Base-by-base conservation (phyloP, 2,113 vertebrate genomes). In the Spea multiplicata region DNA sequence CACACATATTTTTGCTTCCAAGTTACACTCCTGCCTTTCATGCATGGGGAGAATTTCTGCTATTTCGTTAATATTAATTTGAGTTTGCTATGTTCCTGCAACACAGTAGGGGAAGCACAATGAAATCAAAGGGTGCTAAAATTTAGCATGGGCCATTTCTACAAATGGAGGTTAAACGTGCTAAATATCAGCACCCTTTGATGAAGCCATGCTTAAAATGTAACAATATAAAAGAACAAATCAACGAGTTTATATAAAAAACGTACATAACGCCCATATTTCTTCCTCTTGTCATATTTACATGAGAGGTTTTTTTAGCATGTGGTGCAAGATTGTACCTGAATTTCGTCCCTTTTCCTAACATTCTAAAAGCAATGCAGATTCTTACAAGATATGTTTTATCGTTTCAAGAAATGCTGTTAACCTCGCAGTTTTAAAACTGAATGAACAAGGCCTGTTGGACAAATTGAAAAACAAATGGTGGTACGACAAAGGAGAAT, bases 401-500 rank as follows among this genome's bases (percentile, higher is more conserved):
- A 95, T 97, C 91, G 95, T 95, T 93, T 95, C 94, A 99, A 99
- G 97, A 99, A 99, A 98, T 91, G 96, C 97, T 92, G 97, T 99
- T 96, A 99, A 99, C 97, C 97, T 99, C 86, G 97, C 97, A 95
- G 97, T 99, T 82, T 94, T 99, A 96, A 99, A 99, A 96, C 97
- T 99, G 96, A 99, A 99, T 97, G 97, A 99, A 88, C 97, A 99
- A 96, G 97, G 97, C 94, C 97, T 99, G 89, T 99, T 99, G 97
- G 97, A 99, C 97, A 99, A 99, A 99, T 99, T 99, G 97, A 99
- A 99, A 99, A 99, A 99, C 96, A 99, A 99, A 97, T 99, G 97
- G 97, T 99, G 97, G 97, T 99, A 99, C 97, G 97, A 99, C 97
- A 99, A 99, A 92, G 97, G 97, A 91, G 97, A 99, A 82, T 99